These are phyloP conservation scores for Drosophila niveifrons DNA, from an alignment of 2,888 invertebrate species.

Conservation along the genomic window DNA sequence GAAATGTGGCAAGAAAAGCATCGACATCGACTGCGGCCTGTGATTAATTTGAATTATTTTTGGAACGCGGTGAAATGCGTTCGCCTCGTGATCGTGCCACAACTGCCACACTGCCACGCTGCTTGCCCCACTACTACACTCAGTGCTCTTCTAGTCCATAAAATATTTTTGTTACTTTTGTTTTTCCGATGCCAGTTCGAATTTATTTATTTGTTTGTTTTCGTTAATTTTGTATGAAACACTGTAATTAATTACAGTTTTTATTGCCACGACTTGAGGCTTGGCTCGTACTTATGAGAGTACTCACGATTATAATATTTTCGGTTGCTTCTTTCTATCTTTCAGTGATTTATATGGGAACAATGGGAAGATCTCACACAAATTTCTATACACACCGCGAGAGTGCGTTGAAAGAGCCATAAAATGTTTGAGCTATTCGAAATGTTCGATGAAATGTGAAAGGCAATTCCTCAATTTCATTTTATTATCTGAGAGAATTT, in stretches of 20 bases:
- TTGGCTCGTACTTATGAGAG: slow-evolving; percentile 42
- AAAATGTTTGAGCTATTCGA: slow-evolving; percentile 70
- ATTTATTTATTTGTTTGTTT: slow-evolving; percentile 73
- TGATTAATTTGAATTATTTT: slow-evolving; percentile 79
- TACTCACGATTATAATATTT: slow-evolving; percentile 32
- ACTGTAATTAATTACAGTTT: slow-evolving; percentile 76
- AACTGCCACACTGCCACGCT: slow-evolving; percentile 6
- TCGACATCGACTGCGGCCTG: slow-evolving; percentile 35
- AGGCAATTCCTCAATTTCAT: slow-evolving; percentile 71
- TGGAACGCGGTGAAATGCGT: slow-evolving; percentile 69
- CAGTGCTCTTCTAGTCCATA: slow-evolving; percentile 22
- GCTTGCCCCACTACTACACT: slow-evolving; percentile 20
- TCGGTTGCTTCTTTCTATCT: slow-evolving; percentile 29
- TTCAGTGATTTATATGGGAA: slow-evolving; percentile 75
- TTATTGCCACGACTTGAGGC: slow-evolving; percentile 73
- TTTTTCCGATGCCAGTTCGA: slow-evolving; percentile 35
- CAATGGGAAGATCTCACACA: slow-evolving; percentile 33
- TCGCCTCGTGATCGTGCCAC: slow-evolving; percentile 49
- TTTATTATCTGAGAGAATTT: slow-evolving; percentile 68
- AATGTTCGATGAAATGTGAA: slow-evolving; percentile 67
- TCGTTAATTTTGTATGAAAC: slow-evolving; percentile 59
- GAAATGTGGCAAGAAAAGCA: slow-evolving; percentile 47
- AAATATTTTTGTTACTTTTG: slow-evolving; percentile 27
- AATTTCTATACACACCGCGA: not conserved
- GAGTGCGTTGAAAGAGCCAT: slow-evolving; percentile 61